A percentile compares a stretch with the other conserved stretches of the same genome.
Evolutionary conservation across 2,113 vertebrate species (phyloP).

Genomic region (Plectropomus leopardus): DNA sequence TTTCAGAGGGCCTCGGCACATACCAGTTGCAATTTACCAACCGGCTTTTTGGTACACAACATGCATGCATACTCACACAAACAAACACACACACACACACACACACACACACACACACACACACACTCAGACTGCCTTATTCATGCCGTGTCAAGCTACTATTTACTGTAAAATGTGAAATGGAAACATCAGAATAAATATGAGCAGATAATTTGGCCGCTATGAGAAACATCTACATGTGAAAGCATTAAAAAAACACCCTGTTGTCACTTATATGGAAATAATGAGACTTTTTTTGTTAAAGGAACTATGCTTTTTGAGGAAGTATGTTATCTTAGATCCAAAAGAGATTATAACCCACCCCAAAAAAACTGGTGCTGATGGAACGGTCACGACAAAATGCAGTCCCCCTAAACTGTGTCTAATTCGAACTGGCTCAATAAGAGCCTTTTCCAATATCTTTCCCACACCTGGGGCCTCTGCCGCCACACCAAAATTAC

Average conservation of each 20-base stretch:
- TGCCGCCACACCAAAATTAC: slow-evolving; percentile 32
- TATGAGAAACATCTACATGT: slow-evolving; percentile 5
- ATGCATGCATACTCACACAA: slow-evolving; percentile 8
- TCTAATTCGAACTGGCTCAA: slow-evolving; percentile 67
- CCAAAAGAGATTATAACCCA: not conserved
- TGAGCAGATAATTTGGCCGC: not conserved
- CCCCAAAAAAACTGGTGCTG: slow-evolving; percentile 26
- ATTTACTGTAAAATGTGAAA: not conserved
- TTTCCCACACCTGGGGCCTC: slow-evolving; percentile 72
- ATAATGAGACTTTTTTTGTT: not conserved
- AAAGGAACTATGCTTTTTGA: not conserved
- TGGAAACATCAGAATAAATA: not conserved
- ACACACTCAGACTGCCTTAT: not conserved
- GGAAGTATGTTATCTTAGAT: slow-evolving; percentile 22
- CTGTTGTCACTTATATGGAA: slow-evolving; percentile 16
- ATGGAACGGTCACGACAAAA: slow-evolving; percentile 45
- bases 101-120: not conserved
- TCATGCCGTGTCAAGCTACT: slow-evolving; percentile 14
- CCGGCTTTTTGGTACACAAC: slow-evolving; percentile 22
- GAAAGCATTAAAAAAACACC: slow-evolving; percentile 22
- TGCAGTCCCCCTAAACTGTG: slow-evolving; percentile 56
- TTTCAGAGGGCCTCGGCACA: slow-evolving; percentile 38
- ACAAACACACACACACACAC: not conserved
- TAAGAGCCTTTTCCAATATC: slow-evolving; percentile 74
- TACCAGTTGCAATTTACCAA: slow-evolving; percentile 53